A percentile compares a stretch with the other conserved stretches of the same genome.
Conservation (phyloP, 2,797 vertebrate genomes). For the Manis crassicaudata region DNA sequence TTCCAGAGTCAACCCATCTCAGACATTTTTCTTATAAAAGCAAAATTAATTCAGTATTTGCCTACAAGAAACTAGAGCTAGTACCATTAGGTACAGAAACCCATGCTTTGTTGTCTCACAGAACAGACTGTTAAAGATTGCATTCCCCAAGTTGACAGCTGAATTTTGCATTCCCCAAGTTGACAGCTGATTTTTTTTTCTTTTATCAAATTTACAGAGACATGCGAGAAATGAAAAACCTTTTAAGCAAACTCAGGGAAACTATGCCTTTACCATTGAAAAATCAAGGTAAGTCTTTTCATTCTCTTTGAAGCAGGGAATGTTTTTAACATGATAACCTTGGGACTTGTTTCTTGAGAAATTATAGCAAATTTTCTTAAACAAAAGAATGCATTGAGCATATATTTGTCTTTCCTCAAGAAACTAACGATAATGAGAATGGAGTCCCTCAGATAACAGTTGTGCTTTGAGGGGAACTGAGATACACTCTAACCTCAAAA, state of each 20-base stretch:
- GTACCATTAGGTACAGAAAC: not conserved
- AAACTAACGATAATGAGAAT: not conserved
- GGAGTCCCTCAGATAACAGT: not conserved
- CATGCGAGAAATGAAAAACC: constrained; percentile 99
- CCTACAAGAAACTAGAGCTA: not conserved
- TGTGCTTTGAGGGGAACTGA: not conserved
- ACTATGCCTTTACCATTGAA: constrained; percentile 99
- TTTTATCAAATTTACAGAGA: constrained; percentile 90
- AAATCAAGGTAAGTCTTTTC: constrained; percentile 93
- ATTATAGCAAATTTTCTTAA: constrained; percentile 20
- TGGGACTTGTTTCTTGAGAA: constrained; percentile 42
- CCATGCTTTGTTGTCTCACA: not conserved
- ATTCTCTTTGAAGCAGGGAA: constrained; percentile 41
- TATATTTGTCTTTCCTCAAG: not conserved
- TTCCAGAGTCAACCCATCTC: not conserved
- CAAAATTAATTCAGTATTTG: constrained; percentile 51
- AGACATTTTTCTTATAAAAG: constrained; percentile 24
- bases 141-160: constrained; percentile 36
- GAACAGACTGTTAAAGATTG: not conserved
- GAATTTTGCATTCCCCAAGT: constrained; percentile 23
- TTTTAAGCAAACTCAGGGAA: constrained; percentile 99
- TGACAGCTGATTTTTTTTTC: constrained; percentile 57
- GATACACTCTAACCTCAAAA: not conserved
- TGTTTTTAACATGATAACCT: constrained; percentile 21
- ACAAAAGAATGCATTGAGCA: not conserved